A percentile compares a stretch with the other conserved stretches of the same genome.
Conservation (phyloP, 64 coral and sea anemone species). For the Stichodactyla helianthus region DNA sequence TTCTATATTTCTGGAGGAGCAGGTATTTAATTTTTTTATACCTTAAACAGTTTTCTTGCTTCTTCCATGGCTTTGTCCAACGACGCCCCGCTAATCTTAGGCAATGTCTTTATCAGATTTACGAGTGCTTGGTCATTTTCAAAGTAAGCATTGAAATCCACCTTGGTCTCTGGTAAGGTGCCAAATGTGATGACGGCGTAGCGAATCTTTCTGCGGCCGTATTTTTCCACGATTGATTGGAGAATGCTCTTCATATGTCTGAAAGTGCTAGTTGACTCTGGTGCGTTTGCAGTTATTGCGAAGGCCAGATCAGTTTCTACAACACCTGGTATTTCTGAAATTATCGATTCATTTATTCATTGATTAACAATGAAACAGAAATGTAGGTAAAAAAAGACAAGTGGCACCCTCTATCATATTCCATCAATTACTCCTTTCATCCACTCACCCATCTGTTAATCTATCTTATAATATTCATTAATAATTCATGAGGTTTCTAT, state of each 20-base stretch:
- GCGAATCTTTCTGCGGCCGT: constrained; percentile 41
- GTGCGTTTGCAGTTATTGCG: constrained; percentile 50
- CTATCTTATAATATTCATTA: too few species aligned
- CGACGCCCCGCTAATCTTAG: constrained; percentile 6
- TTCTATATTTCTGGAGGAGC: too few species aligned
- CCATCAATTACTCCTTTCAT: too few species aligned
- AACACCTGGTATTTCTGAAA: constrained; percentile 51
- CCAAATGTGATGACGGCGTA: constrained; percentile 51
- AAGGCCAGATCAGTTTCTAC: constrained; percentile 64
- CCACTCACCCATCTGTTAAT: too few species aligned
- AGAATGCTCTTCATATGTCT: constrained; percentile 56
- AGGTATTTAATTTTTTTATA: neutral
- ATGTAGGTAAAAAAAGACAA: too few species aligned
- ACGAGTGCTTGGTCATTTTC: constrained; percentile 23
- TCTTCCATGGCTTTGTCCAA: constrained; percentile 43
- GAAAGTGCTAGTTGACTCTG: constrained; percentile 35
- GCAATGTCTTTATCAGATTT: neutral
- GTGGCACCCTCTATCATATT: too few species aligned
- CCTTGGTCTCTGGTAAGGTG: constrained; percentile 8
- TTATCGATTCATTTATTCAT: neutral
- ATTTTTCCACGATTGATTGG: constrained; percentile 50
- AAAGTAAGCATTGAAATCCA: constrained; percentile 4
- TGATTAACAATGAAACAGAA: too few species aligned
- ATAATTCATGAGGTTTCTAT: too few species aligned
- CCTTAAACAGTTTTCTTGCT: constrained; percentile 8